phyloP scores from a whole-genome alignment of 1,140 invertebrate genomes.

The Drosophila biarmipes region DNA sequence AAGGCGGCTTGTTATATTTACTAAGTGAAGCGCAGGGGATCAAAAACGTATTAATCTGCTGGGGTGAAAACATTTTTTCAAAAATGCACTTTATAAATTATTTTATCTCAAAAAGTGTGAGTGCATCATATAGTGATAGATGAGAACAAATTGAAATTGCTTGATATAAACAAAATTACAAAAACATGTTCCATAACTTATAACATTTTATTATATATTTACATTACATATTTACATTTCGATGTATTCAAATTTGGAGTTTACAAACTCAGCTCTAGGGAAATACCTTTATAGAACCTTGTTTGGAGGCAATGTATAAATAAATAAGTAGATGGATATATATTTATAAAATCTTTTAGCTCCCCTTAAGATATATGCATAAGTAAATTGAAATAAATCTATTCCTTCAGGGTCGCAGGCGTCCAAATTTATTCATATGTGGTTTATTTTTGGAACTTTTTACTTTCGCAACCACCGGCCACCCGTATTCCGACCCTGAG shows the following conservation, averaged over 20 bases:
- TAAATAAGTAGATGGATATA: slow-evolving; percentile 6
- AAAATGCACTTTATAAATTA: too few relatives aligned
- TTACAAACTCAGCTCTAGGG: neutral
- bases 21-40: slow-evolving; percentile 21
- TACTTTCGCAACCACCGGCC: neutral
- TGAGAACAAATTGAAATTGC: too few relatives aligned
- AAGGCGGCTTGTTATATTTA: slow-evolving; percentile 9
- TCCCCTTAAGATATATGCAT: slow-evolving; percentile 13
- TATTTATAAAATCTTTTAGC: slow-evolving; percentile 6
- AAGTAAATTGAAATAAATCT: slow-evolving; percentile 26
- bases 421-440: slow-evolving; percentile 45
- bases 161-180: too few relatives aligned
- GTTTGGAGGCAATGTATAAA: neutral
- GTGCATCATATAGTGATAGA: too few relatives aligned
- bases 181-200: too few relatives aligned
- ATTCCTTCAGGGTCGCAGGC: slow-evolving; percentile 8
- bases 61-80: neutral
- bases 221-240: too few relatives aligned
- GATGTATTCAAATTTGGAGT: neutral
- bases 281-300: neutral
- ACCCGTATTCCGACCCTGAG: slow-evolving; percentile 14
- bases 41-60: slow-evolving; percentile 29
- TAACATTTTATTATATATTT: too few relatives aligned
- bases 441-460: slow-evolving; percentile 42
- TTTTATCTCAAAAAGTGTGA: too few relatives aligned